Evolutionary conservation across 1,140 invertebrate genomes (phyloP).

Genomic region (Drosophila kurseongensis): DNA sequence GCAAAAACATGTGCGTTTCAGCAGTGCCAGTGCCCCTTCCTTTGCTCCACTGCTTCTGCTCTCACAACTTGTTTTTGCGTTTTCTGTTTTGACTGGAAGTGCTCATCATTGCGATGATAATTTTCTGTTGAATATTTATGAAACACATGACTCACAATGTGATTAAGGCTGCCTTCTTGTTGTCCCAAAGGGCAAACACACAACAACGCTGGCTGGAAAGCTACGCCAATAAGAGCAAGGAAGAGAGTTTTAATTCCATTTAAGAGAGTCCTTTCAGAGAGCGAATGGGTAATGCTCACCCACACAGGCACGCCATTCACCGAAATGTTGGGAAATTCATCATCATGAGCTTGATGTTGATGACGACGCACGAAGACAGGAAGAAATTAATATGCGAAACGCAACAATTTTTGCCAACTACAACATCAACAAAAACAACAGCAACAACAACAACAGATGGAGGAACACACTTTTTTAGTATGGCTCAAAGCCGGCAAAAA

Average conservation of each 20-base stretch:
- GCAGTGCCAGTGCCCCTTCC: neutral
- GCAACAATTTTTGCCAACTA: slow-evolving; percentile 82
- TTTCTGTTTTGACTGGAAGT: slow-evolving; percentile 73
- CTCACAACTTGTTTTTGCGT: slow-evolving; percentile 32
- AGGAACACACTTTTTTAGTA: slow-evolving; percentile 51
- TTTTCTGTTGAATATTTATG: slow-evolving; percentile 66
- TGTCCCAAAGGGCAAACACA: slow-evolving; percentile 23
- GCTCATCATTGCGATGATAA: slow-evolving; percentile 42
- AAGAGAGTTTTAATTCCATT: slow-evolving; percentile 45
- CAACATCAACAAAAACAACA: slow-evolving; percentile 42
- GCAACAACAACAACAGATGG: slow-evolving; percentile 38
- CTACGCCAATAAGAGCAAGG: slow-evolving; percentile 72
- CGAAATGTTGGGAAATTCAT: slow-evolving; percentile 42
- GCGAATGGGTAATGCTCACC: slow-evolving; percentile 5
- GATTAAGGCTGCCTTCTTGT: slow-evolving; percentile 28
- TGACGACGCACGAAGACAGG: slow-evolving; percentile 69
- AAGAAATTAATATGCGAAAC: slow-evolving; percentile 83
- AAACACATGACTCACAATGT: slow-evolving; percentile 71
- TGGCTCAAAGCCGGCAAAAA: slow-evolving; percentile 69
- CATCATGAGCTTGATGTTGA: slow-evolving; percentile 47
- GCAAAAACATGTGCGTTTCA: slow-evolving; percentile 64
- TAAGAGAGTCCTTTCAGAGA: slow-evolving; percentile 29
- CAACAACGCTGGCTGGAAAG: slow-evolving; percentile 55
- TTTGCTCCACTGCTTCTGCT: slow-evolving; percentile 1
- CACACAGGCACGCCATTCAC: slow-evolving; percentile 35